These are phyloP conservation scores for Parotia lawesii DNA, from an alignment of 2,113 vertebrate genomes.

Conservation along the genomic window DNA sequence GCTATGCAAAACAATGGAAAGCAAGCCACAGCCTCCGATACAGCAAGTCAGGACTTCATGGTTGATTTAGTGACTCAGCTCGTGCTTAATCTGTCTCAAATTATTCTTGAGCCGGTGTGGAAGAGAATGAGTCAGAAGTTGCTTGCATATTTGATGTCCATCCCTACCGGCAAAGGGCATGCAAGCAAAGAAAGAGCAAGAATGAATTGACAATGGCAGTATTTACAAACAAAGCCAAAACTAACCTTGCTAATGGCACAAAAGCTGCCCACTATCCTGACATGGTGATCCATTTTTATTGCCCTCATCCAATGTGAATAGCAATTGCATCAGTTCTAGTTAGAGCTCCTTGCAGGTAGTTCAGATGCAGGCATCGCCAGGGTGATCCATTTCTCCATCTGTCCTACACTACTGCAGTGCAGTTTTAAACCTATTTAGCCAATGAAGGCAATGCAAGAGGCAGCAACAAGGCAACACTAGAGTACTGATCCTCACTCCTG, in stretches of 20 bases:
- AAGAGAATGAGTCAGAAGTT: neutral
- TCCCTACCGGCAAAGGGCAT: neutral
- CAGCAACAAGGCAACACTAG: neutral
- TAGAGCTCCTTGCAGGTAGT: neutral
- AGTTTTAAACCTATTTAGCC: neutral
- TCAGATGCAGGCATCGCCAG: neutral
- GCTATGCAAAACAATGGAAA: neutral
- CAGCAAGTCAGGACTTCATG: neutral
- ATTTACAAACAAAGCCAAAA: neutral
- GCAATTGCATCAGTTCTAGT: neutral
- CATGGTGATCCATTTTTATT: neutral
- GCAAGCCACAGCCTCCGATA: neutral
- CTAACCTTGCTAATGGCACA: neutral
- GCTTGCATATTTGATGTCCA: neutral
- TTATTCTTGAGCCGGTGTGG: neutral
- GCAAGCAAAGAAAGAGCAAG: neutral
- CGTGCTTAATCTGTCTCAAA: neutral
- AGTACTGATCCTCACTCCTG: neutral
- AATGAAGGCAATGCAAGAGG: neutral
- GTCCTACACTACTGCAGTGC: neutral
- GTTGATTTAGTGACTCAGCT: neutral
- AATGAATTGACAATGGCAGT: neutral
- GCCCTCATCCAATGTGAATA: neutral
- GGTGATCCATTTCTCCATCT: fast-evolving
- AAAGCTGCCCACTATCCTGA: neutral